Base-by-base conservation (phyloP, 2,797 vertebrate genomes). In the Phrynocephalus vlangalii region DNA sequence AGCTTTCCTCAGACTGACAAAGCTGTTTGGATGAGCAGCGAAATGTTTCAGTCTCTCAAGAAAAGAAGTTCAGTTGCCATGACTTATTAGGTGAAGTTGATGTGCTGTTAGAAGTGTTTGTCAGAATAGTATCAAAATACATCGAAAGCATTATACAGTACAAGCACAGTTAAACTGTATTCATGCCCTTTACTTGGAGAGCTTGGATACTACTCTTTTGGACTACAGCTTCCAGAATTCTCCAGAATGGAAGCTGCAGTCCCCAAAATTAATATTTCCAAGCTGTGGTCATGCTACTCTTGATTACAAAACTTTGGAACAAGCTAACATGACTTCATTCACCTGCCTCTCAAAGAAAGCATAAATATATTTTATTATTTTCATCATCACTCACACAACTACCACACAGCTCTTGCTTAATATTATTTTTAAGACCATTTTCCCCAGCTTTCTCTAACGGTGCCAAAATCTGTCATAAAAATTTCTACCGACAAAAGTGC, bases 341-440 rank as follows among this genome's bases (percentile, higher is more conserved):
- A 90, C 91, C 82, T 90, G 79, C 26, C 5, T 72, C 68, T 83
- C 82, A 78, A 90, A 87, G 88, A 92, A 92, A 79, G 15, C 88
- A 72, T 77, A 18, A 78, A 68, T 87, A 90, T 90, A 89, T 93
- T 90, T 92, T 88, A 73, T 83, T 88, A 20, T 50, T 91, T 89
- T 90, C 44, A 94, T 90, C 90, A 90, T 91, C 92, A 22, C 67
- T 90, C 76, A 68, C 86, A 92, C 90, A 91, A 87, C 87, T 66
- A 89, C 18, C 60, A 63, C 18, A 20, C 15, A 63, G 18, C 60
- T 63, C 28, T 6, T 3, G 75, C 87, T 94, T 92, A 91, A 89
- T 92, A 83, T 88, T 86, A 86, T 86, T 88, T 52, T 52, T 88
- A 87, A 72, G 72, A 68, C 50, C 86, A 44, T 88, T 89, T 75